These are phyloP conservation scores for Venusia cambrica DNA, from an alignment of 2,888 invertebrate genomes.

Conservation along the genomic window DNA sequence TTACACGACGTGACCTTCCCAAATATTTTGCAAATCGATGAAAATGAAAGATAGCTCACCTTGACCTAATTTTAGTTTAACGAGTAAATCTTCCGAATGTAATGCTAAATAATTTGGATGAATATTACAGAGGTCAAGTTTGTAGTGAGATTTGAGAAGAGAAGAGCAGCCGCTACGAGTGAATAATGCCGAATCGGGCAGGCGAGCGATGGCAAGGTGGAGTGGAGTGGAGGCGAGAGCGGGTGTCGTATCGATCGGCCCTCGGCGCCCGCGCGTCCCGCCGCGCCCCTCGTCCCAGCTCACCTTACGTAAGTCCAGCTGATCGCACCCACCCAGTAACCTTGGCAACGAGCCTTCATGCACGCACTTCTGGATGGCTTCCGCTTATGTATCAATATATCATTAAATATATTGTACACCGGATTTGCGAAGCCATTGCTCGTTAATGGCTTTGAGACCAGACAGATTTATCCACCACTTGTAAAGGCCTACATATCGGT, in stretches of 20 bases:
- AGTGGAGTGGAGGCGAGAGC: conserved; percentile 68
- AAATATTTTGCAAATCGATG: conserved; percentile 23
- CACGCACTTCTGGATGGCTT: conserved; percentile 46
- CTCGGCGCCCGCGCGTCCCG: conserved; percentile 50
- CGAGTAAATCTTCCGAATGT: too few relatives aligned
- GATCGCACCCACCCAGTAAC: conserved; percentile 77
- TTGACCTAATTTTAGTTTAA: conserved; percentile 32
- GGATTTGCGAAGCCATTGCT: conserved; percentile 6
- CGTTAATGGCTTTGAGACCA: too few relatives aligned
- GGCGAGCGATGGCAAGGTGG: conserved; percentile 62
- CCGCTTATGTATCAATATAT: conserved; percentile 26
- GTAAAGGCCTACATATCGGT: too few relatives aligned
- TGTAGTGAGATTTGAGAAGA: conserved; percentile 31
- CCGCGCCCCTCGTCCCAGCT: conserved; percentile 44
- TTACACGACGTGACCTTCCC: conserved; percentile 17
- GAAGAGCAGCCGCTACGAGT: conserved; percentile 39
- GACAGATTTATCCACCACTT: too few relatives aligned
- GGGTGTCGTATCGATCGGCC: conserved; percentile 76
- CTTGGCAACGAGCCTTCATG: conserved; percentile 68
- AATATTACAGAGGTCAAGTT: conserved; percentile 24
- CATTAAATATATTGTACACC: conserved; percentile 24
- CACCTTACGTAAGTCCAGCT: conserved; percentile 78
- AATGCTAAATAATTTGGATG: conserved; percentile 21
- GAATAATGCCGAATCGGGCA: conserved; percentile 53
- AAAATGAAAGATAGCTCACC: conserved; percentile 23